These are phyloP conservation scores for Drosophila subpulchrella DNA, from an alignment of 1,140 invertebrate species.

Conservation along the genomic window DNA sequence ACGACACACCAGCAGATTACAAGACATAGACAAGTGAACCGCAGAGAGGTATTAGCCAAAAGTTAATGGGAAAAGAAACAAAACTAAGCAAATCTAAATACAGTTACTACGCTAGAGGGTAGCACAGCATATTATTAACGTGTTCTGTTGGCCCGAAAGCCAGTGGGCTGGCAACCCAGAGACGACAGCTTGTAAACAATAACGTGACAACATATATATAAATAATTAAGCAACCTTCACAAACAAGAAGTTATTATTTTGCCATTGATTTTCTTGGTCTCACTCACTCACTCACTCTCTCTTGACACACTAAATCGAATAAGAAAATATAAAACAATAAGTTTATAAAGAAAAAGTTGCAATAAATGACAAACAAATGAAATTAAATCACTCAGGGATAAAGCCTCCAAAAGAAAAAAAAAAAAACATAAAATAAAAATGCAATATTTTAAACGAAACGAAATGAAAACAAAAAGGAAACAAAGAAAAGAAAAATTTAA, in stretches of 20 bases:
- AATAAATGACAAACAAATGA: constrained; percentile 83
- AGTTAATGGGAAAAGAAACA: constrained; percentile 36
- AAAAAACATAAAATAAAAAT: constrained; percentile 78
- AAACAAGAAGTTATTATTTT: constrained; percentile 52
- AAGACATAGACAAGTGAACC: constrained; percentile 14
- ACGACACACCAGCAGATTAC: constrained; percentile 27
- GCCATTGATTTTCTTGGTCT: constrained; percentile 50
- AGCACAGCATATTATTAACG: constrained; percentile 43
- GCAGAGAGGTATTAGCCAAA: constrained; percentile 70
- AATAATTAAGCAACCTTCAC: constrained; percentile 74
- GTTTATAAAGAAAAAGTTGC: constrained; percentile 78
- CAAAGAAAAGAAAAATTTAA: constrained; percentile 47
- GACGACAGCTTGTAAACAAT: constrained; percentile 30
- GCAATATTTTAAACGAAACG: constrained; percentile 77
- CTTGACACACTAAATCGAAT: constrained; percentile 67
- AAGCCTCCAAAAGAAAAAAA: constrained; percentile 75
- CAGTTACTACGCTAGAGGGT: constrained; percentile 61
- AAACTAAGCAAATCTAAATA: constrained; percentile 52
- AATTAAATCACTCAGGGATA: constrained; percentile 83
- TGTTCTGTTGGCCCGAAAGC: constrained; percentile 31
- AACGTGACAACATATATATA: constrained; percentile 52
- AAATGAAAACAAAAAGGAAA: constrained; percentile 41
- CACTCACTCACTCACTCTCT: constrained; percentile 22
- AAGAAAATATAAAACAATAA: constrained; percentile 79
- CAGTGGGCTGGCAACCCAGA: constrained; percentile 14